These are phyloP conservation scores for Hormaphis cornu DNA, from an alignment of 1,140 invertebrate species.

Conservation along the genomic window DNA sequence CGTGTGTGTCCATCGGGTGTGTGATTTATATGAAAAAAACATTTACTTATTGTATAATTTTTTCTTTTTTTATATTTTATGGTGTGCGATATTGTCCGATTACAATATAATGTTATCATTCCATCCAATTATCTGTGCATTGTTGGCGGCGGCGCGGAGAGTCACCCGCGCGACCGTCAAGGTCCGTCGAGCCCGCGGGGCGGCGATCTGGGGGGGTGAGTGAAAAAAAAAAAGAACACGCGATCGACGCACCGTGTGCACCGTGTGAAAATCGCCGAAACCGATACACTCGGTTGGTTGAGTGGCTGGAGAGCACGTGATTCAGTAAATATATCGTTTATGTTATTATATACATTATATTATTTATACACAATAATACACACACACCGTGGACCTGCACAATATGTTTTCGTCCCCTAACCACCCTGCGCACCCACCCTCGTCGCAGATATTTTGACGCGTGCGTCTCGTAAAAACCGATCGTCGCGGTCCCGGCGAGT, in stretches of 20 bases:
- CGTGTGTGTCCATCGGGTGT: background rate
- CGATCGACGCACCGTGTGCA: background rate
- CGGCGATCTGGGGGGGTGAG: background rate
- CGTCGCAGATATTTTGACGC: background rate
- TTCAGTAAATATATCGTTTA: conserved; percentile 30
- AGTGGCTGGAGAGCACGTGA: conserved; percentile 26
- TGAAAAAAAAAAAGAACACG: background rate
- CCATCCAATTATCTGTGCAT: conserved; percentile 20
- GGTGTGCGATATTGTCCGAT: background rate
- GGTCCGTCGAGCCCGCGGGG: background rate
- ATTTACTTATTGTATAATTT: background rate
- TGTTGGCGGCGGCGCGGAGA: background rate
- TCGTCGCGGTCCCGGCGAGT: background rate
- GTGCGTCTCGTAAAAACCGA: conserved; percentile 11
- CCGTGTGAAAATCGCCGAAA: conserved; percentile 29
- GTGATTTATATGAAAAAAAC: background rate
- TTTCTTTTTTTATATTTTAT: too few species aligned
- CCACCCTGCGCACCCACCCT: background rate
- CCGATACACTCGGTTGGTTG: conserved; percentile 28
- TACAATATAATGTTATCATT: background rate
- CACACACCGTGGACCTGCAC: conserved; percentile 7
- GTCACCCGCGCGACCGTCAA: background rate
- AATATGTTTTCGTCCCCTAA: conserved; percentile 18
- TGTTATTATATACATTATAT: conserved; percentile 12
- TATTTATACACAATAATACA: background rate